Base-by-base conservation (phyloP, 2,888 invertebrate genomes). In the Macaria liturata region DNA sequence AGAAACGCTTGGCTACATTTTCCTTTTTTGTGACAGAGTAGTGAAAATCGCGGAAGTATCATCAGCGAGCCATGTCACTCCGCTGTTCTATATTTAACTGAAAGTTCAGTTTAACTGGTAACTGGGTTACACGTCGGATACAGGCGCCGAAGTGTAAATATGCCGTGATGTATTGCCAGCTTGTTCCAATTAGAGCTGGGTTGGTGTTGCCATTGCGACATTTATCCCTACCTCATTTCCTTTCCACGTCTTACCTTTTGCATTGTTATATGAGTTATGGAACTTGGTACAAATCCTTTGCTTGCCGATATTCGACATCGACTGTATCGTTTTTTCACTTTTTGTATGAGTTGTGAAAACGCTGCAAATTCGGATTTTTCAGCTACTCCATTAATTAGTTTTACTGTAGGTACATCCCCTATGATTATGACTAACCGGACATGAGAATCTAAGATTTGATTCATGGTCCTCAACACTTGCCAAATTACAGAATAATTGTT, bases 41-140 rank as follows among this genome's bases (percentile, higher is more conserved):
- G 46, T 20, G n/a, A 32, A 39, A 58, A 62, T 49, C 63, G 48
- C 63, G 65, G 62, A 67, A 64, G 64, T 54, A 45, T 48, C 54
- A 49, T 47, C 60, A 64, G 57, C 62, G 52, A 66, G 61, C 65
- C 67, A 67, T 76, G 74, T 80, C 81, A 76, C 71, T 80, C 74
- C 55, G 57, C 60, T 55, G 51, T 52, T 74, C 76, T 81, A 81
- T 72, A 75, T 76, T 71, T 79, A 79, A 69, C 72, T 61, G 49
- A 74, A 75, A 79, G 75, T 73, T 74, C 72, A 70, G 70, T 74
- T 72, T 66, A 65, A 70, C 68, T 57, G 71, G 67, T 46, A 80
- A 80, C 75, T 74, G 61, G 79, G 78, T 71, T 75, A 67, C 54
- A 61, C 61, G 65, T 67, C 69, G 67, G 66, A 72, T 68, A 68